Base-by-base conservation (phyloP, 37 sponge, comb jelly and placozoan genomes). In the Agelas oroides region DNA sequence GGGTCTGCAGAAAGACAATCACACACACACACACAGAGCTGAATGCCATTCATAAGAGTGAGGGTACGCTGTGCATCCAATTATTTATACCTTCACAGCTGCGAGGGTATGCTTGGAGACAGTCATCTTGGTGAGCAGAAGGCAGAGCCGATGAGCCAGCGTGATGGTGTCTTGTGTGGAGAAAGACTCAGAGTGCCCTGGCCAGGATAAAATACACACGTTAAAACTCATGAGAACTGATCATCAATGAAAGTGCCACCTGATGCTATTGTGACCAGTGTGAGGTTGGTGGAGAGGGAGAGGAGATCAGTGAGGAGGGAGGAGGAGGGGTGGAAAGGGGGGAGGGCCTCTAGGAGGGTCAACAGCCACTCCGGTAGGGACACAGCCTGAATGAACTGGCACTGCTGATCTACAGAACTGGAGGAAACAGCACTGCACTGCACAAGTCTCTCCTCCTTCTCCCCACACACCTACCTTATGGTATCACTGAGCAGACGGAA, bases 141-240 rank as follows among this genome's bases (percentile, higher is more conserved):
- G 24, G 40, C 77, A 63, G 40, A 77, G 77, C 15, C 23, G 16
- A 21, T 67, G 54, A 53, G 80, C 64, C 15, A 79, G 53, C 1
- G 55, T 35, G 27, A 79, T 41, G 28, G 68, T 33, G 12, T 79
- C 68, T 66, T 65, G 35, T n/a, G 58, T 46, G 62, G 62, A 61
- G 62, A 61, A 61, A 5, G 25, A 61, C 14, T 61, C 25, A 12
- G 46, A 46, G 46, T 8, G 8, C 46, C 46, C 46, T 46, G 11
- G 14, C n/a, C 62, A 61, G n/a, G 25, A 25, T 5, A 61, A 61
- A 25, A 27, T 25, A 14, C 12, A 27, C 12, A 61, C 62, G 25
- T 25, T 27, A 5, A 23, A 5, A 2, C 58, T 19, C 58, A 56
- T 56, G 18, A 14, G n/a, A n/a, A n/a, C n/a, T n/a, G n/a, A n/a